phyloP scores from a whole-genome alignment of 1,140 invertebrate species.

The Drosophila quadrilineata region DNA sequence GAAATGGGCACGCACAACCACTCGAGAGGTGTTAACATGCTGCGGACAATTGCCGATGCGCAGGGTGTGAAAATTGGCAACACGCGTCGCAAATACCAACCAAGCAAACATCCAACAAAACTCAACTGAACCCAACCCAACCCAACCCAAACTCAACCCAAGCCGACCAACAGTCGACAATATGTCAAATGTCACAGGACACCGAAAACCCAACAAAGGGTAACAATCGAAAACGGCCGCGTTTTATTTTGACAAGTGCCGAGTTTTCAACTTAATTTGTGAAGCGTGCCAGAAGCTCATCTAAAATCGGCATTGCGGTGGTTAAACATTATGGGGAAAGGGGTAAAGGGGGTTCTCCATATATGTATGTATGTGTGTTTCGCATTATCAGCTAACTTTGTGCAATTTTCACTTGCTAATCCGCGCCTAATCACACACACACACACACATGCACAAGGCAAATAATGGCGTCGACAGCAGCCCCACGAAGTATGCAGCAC shows the following conservation, averaged over 20 bases:
- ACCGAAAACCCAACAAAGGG: conserved; percentile 39
- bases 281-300: conserved; percentile 66
- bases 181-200: conserved; percentile 79
- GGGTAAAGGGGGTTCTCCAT: neutral
- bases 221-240: conserved; percentile 28
- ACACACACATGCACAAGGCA: conserved; percentile 14
- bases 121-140: conserved; percentile 29
- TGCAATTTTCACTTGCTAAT: conserved; percentile 67
- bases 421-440: conserved; percentile 37
- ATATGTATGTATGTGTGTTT: neutral
- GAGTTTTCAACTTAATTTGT: conserved; percentile 73
- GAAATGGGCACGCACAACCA: conserved; percentile 45
- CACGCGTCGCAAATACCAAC: conserved; percentile 74
- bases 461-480: conserved; percentile 5
- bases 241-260: conserved; percentile 80
- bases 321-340: neutral
- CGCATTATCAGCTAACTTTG: conserved; percentile 36
- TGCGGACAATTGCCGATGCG: conserved; percentile 68
- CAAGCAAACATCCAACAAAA: too few species aligned
- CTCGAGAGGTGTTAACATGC: conserved; percentile 71
- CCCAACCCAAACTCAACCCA: conserved; percentile 32
- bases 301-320: conserved; percentile 46
- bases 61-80: conserved; percentile 80
- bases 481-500: conserved; percentile 52
- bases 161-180: conserved; percentile 53